phyloP scores from a whole-genome alignment of 2,888 invertebrate genomes.

The Beris chalybata region DNA sequence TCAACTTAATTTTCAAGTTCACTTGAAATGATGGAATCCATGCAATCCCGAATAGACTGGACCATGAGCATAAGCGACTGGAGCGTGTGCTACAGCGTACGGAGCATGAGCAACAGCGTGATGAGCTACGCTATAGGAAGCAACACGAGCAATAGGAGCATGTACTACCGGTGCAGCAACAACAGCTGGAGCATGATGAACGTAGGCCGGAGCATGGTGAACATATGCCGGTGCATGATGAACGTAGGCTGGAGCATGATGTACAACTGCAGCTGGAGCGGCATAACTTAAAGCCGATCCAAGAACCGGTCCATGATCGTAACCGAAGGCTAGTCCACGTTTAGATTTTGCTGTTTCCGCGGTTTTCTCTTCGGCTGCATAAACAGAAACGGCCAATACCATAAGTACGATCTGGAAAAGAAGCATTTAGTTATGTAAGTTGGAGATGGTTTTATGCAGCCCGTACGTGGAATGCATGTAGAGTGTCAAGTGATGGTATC shows the following conservation, averaged over 20 bases:
- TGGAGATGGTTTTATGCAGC: background rate
- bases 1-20: background rate
- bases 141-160: slow-evolving; percentile 18
- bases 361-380: slow-evolving; percentile 22
- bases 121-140: slow-evolving; percentile 22
- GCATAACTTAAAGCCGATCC: slow-evolving; percentile 9
- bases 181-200: slow-evolving; percentile 24
- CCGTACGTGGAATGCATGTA: background rate
- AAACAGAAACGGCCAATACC: slow-evolving; percentile 16
- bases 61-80: slow-evolving; percentile 22
- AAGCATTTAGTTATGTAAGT: background rate
- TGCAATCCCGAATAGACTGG: slow-evolving; percentile 16
- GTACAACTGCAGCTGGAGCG: slow-evolving; percentile 11
- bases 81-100: slow-evolving; percentile 1
- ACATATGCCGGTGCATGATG: slow-evolving; percentile 13
- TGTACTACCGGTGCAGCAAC: background rate
- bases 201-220: slow-evolving; percentile 4
- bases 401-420: slow-evolving; percentile 12
- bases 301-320: slow-evolving; percentile 27
- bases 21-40: slow-evolving; percentile 28
- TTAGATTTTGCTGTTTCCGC: slow-evolving; percentile 18
- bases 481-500: background rate
- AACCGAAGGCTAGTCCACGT: slow-evolving; percentile 26
- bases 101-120: slow-evolving; percentile 27
- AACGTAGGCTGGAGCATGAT: slow-evolving; percentile 17